phyloP scores from a whole-genome alignment of 2,888 invertebrate species.

The Gerosis bhagava region DNA sequence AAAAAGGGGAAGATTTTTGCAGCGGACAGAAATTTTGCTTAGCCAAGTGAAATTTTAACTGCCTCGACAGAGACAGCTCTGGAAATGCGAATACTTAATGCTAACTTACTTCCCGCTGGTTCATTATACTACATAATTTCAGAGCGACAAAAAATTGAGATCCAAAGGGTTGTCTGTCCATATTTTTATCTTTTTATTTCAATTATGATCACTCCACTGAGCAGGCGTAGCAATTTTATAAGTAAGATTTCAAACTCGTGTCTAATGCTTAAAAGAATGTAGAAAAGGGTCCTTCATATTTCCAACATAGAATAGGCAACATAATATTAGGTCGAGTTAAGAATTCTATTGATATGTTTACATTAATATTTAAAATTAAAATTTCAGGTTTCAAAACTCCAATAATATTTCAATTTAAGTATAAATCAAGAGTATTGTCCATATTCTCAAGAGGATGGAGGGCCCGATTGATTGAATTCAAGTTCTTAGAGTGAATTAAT shows the following conservation, averaged over 20 bases:
- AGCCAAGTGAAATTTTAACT: constrained; percentile 82
- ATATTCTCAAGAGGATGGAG: constrained; percentile 49
- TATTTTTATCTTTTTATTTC: constrained; percentile 26
- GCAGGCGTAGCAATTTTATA: constrained; percentile 19
- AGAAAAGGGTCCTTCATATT: too few relatives aligned
- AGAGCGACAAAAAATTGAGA: constrained; percentile 60
- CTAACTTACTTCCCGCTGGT: constrained; percentile 77
- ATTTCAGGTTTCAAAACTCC: constrained; percentile 18
- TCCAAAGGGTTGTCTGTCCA: constrained; percentile 54
- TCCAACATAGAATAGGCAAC: too few relatives aligned
- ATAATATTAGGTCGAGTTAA: too few relatives aligned
- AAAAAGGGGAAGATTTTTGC: constrained; percentile 78
- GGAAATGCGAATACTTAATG: constrained; percentile 79
- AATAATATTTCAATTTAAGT: constrained; percentile 29
- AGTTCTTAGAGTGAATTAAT: constrained; percentile 70
- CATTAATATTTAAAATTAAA: too few relatives aligned
- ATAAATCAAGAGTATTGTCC: constrained; percentile 30
- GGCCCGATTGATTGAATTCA: constrained; percentile 68
- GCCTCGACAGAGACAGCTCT: constrained; percentile 78
- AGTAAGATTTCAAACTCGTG: constrained; percentile 8
- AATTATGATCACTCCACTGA: constrained; percentile 20
- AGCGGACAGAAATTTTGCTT: constrained; percentile 81
- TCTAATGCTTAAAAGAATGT: constrained; percentile 9
- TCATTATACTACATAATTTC: constrained; percentile 81
- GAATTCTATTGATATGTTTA: too few relatives aligned